Conservation (phyloP, 2,113 vertebrate genomes). For the Uropsilus gracilis region DNA sequence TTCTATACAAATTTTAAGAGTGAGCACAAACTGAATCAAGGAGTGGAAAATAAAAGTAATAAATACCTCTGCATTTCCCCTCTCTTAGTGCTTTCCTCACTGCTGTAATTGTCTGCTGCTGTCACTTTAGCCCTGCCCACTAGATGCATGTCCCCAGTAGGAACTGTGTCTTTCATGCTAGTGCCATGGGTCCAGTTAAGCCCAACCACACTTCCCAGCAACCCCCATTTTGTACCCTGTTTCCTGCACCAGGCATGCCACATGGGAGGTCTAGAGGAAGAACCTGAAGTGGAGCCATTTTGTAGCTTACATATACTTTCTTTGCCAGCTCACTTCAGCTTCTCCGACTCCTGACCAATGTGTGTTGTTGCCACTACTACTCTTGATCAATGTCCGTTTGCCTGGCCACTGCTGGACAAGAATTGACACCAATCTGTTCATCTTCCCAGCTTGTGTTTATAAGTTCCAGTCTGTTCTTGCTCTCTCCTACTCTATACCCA, state of each 20-base stretch:
- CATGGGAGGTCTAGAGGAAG: background rate
- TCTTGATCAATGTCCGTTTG: too few relatives aligned
- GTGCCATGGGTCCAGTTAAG: background rate
- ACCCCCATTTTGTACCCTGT: too few relatives aligned
- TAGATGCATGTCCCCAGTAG: too few relatives aligned
- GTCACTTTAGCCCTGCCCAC: too few relatives aligned
- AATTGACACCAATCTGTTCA: too few relatives aligned
- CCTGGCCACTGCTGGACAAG: background rate
- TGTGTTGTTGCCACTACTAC: rapidly evolving
- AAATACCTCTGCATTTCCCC: too few relatives aligned
- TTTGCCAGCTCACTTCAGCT: background rate
- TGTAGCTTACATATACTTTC: background rate
- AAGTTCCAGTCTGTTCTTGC: background rate
- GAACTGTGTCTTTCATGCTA: too few relatives aligned
- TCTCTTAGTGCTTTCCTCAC: too few relatives aligned
- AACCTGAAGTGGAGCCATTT: background rate
- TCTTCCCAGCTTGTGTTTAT: rapidly evolving
- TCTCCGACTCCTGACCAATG: background rate
- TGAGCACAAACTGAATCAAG: too few relatives aligned
- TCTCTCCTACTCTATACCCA: background rate
- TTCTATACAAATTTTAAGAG: too few relatives aligned
- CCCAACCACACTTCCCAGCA: background rate
- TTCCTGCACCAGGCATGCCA: background rate
- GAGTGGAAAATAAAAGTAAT: too few relatives aligned
- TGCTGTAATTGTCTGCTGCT: too few relatives aligned